phyloP scores from a whole-genome alignment of 2,888 invertebrate species.

The Cosmopolites sordidus region DNA sequence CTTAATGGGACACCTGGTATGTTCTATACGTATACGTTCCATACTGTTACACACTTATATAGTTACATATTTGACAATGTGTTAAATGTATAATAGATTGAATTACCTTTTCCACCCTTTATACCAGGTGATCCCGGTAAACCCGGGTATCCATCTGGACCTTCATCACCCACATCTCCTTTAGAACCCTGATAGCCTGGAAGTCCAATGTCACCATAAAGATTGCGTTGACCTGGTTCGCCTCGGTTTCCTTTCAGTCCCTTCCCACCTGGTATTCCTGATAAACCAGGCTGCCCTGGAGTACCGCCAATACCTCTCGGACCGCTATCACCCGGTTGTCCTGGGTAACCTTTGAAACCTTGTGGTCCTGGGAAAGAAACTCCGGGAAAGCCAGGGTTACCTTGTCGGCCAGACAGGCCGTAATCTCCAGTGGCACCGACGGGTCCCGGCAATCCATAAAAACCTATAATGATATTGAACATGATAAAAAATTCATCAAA shows the following conservation, averaged over 20 bases:
- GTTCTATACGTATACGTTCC: too few species aligned
- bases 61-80: too few species aligned
- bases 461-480: constrained; percentile 45
- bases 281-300: constrained; percentile 38
- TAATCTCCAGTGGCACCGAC: constrained; percentile 56
- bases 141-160: constrained; percentile 44
- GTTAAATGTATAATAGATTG: too few species aligned
- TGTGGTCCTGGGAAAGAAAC: constrained; percentile 49
- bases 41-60: too few species aligned
- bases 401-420: constrained; percentile 54
- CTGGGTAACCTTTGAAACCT: constrained; percentile 66
- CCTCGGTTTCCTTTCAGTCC: constrained; percentile 56
- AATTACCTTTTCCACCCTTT: constrained; percentile 37
- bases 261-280: constrained; percentile 38
- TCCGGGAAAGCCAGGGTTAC: constrained; percentile 46
- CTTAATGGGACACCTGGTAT: too few species aligned
- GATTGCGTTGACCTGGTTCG: constrained; percentile 53
- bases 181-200: constrained; percentile 44
- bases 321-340: constrained; percentile 63
- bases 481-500: constrained; percentile 15
- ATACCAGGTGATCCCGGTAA: constrained; percentile 40
- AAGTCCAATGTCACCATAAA: constrained; percentile 49
- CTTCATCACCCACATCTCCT: constrained; percentile 45
- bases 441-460: constrained; percentile 45
- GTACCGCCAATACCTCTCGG: constrained; percentile 53